Conservation (phyloP, 2,888 invertebrate genomes). For the Steinernema hermaphroditum region DNA sequence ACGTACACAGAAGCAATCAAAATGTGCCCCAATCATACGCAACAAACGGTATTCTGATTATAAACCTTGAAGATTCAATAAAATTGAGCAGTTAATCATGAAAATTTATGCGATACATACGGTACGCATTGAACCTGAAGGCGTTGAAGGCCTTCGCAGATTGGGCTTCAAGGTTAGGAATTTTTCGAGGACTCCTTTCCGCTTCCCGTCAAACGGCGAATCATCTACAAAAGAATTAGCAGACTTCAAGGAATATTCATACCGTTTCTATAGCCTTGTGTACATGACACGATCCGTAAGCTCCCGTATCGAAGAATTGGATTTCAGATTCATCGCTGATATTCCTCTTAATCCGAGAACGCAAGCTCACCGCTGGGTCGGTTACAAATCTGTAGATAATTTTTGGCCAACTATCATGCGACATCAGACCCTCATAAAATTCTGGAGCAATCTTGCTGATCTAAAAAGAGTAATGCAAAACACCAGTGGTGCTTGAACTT, state of each 20-base stretch:
- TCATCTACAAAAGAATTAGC: neutral
- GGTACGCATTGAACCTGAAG: no score
- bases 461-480: slow-evolving; percentile 70
- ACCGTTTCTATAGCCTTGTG: slow-evolving; percentile 51
- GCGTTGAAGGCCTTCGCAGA: no score
- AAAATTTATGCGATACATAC: no score
- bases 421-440: slow-evolving; percentile 89
- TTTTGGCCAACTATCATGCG: slow-evolving; percentile 88
- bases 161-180: no score
- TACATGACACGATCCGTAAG: slow-evolving; percentile 56
- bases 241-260: neutral
- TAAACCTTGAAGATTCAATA: no score
- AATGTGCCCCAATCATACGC: no score
- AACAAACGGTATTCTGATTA: no score
- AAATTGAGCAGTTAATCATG: no score
- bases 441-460: slow-evolving; percentile 89
- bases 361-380: slow-evolving; percentile 94
- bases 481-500: neutral
- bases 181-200: no score
- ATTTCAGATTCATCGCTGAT: slow-evolving; percentile 56
- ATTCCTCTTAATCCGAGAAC: slow-evolving; percentile 70
- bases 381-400: slow-evolving; percentile 92
- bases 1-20: no score
- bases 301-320: slow-evolving; percentile 63
- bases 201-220: neutral